A percentile compares a stretch with the other conserved stretches of the same genome.
Evolutionary conservation across 1,140 invertebrate genomes (phyloP).

Genomic region (Drosophila funebris): DNA sequence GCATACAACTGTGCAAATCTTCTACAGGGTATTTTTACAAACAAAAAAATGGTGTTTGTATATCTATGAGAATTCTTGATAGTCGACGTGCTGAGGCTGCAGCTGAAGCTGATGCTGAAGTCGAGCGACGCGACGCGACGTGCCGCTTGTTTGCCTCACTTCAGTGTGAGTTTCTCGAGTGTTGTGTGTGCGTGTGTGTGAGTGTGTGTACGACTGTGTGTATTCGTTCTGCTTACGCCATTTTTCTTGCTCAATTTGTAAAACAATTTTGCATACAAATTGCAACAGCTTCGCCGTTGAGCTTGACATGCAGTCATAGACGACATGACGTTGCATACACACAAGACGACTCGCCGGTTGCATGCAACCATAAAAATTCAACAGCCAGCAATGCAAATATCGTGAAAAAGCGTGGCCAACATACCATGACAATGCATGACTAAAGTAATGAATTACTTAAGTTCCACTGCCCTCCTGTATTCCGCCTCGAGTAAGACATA

Average conservation of each 20-base stretch:
- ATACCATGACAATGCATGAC: constrained; percentile 80
- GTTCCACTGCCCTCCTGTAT: constrained; percentile 52
- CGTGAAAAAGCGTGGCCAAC: constrained; percentile 66
- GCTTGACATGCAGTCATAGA: constrained; percentile 64
- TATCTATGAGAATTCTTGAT: constrained; percentile 60
- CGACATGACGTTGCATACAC: constrained; percentile 38
- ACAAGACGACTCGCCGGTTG: constrained; percentile 10
- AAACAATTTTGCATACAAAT: constrained; percentile 82
- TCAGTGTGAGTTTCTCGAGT: constrained; percentile 16
- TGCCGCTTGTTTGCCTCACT: constrained; percentile 46
- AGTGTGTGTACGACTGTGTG: constrained; percentile 11
- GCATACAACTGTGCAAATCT: not conserved
- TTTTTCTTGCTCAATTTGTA: constrained; percentile 81
- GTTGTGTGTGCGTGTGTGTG: constrained; percentile 17
- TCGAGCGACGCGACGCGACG: constrained; percentile 18
- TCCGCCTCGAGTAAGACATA: constrained; percentile 11
- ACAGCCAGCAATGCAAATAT: constrained; percentile 49
- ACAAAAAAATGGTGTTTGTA: constrained; percentile 11
- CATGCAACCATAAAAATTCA: constrained; percentile 68
- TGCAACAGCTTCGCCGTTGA: constrained; percentile 69
- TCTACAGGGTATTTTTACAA: constrained; percentile 8
- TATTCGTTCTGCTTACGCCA: constrained; percentile 72
- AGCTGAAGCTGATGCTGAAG: constrained; percentile 11
- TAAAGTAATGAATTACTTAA: constrained; percentile 82
- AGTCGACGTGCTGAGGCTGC: constrained; percentile 43